Base-by-base conservation (phyloP, 1,140 invertebrate genomes). In the Rhagoletis zephyria region DNA sequence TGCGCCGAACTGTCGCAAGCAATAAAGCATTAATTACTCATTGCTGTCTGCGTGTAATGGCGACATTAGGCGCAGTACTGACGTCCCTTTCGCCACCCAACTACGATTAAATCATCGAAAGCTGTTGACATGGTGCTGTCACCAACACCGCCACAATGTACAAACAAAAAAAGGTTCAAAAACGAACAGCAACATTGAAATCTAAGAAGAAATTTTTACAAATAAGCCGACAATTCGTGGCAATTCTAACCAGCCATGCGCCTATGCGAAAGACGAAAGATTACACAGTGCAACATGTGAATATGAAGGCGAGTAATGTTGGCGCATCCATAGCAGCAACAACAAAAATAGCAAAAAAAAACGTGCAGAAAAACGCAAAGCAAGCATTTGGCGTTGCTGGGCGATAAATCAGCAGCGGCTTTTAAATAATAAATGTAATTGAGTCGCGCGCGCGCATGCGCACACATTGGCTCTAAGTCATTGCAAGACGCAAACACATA, bases 361-460 rank as follows among this genome's bases (percentile, higher is more conserved):
- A 42, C 67, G 0, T 10, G 42, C 42, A 48, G 7, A 81, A 81
- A 81, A 81, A 81, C 74, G 74, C 74, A 9, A 81, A 81, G 74
- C 74, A 81, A 81, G 74, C 74, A 81, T 81, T 81, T 81, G 74
- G 74, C 74, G 74, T 81, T 81, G 74, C 74, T 81, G 7, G 19
- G 74, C 74, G 74, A 81, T 81, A 81, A 81, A 81, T 81, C 74
- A 81, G 74, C 74, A 81, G 74, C 48, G 19, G 48, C 74, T 81
- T 81, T 81, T 81, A 81, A 81, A 81, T 87, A 87, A 87, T 87
- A 87, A 87, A 87, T 85, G 87, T 87, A 87, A 87, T 87, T 87
- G 87, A 87, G 87, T 87, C 87, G 87, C 87, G 42, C 70, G 42
- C 60, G 87, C 87, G 74, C 74, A 81, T 56, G 74, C 74, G 48